These are phyloP conservation scores for Notodonta dromedarius DNA, from an alignment of 2,888 invertebrate genomes.

Conservation along the genomic window DNA sequence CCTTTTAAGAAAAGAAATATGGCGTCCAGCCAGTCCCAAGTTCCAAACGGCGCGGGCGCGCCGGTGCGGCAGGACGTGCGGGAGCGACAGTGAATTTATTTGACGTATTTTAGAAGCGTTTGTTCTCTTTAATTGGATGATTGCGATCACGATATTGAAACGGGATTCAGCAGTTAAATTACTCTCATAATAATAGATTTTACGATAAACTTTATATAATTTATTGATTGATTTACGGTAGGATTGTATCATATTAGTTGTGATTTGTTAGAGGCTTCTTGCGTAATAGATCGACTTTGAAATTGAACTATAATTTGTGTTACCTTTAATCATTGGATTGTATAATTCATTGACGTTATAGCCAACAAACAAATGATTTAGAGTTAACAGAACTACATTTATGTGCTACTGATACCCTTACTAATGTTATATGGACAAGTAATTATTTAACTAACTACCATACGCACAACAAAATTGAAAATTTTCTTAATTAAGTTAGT, in stretches of 20 bases:
- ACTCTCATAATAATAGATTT: not conserved
- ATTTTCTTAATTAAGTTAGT: not conserved
- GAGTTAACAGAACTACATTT: too few species aligned
- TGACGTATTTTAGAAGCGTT: conserved; percentile 45
- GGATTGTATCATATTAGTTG: not conserved
- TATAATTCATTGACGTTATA: not conserved
- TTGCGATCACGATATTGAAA: conserved; percentile 46
- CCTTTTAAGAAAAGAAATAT: conserved; percentile 58
- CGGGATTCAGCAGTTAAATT: conserved; percentile 24
- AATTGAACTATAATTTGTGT: not conserved
- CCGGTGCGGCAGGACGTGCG: conserved; percentile 44
- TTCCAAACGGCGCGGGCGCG: conserved; percentile 38
- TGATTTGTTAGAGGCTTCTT: not conserved
- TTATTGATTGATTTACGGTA: not conserved
- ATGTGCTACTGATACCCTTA: too few species aligned
- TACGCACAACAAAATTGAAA: not conserved
- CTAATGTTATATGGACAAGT: too few species aligned
- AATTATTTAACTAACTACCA: too few species aligned
- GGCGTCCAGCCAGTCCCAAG: too few species aligned
- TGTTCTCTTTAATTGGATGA: conserved; percentile 45
- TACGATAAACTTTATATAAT: not conserved
- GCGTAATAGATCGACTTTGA: not conserved
- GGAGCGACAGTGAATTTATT: conserved; percentile 38
- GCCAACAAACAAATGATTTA: too few species aligned
- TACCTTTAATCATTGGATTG: too few species aligned